Conservation (phyloP, 2,888 invertebrate genomes). For the Cryptophagus acutangulus region DNA sequence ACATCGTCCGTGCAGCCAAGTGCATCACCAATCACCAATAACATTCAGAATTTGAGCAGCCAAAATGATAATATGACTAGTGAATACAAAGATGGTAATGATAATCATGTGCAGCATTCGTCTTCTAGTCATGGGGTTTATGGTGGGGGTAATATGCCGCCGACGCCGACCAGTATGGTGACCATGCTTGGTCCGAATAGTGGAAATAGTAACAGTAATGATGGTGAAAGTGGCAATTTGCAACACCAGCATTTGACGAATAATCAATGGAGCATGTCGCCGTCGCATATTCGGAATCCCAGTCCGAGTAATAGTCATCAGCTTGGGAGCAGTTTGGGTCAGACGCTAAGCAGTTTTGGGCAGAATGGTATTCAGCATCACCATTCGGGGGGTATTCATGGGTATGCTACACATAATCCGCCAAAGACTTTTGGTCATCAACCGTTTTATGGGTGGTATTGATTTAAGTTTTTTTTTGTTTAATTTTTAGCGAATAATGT, state of each 20-base stretch:
- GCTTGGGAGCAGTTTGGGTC: slow-evolving; percentile 18
- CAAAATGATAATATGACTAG: slow-evolving; percentile 32
- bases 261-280: slow-evolving; percentile 35
- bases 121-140: slow-evolving; percentile 25
- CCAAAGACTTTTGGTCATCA: slow-evolving; percentile 36
- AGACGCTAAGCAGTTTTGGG: slow-evolving; percentile 18
- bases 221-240: slow-evolving; percentile 43
- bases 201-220: slow-evolving; percentile 41
- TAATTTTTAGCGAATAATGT: no score
- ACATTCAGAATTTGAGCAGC: slow-evolving; percentile 23
- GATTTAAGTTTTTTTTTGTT: no score
- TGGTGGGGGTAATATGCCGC: slow-evolving; percentile 41
- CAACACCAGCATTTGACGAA: slow-evolving; percentile 43
- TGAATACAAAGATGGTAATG: slow-evolving; percentile 34
- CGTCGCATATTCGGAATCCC: slow-evolving; percentile 32
- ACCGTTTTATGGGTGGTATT: slow-evolving; percentile 39
- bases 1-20: slow-evolving; percentile 33
- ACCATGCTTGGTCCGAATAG: slow-evolving; percentile 51
- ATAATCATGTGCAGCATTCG: slow-evolving; percentile 28
- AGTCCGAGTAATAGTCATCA: slow-evolving; percentile 27
- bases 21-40: slow-evolving; percentile 46
- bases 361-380: slow-evolving; percentile 34
- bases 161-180: slow-evolving; percentile 48
- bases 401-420: slow-evolving; percentile 31
- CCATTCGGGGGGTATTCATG: slow-evolving; percentile 27